A percentile compares a stretch with the other conserved stretches of the same genome.
These are phyloP conservation scores for Salvelinus namaycush DNA, from an alignment of 2,113 vertebrate genomes.

Conservation along the genomic window DNA sequence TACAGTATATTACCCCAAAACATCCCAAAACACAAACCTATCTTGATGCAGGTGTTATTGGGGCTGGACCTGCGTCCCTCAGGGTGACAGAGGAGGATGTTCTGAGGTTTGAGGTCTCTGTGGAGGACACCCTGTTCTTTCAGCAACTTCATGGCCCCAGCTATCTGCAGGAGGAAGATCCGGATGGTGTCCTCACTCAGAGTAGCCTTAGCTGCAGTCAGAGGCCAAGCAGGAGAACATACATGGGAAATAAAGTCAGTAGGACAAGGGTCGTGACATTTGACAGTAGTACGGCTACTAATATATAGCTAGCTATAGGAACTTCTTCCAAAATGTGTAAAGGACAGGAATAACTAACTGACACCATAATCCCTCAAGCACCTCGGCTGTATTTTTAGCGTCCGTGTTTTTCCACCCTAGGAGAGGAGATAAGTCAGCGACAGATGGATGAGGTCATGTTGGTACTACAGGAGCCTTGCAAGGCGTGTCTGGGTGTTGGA, in stretches of 20 bases:
- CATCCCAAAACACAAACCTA: slow-evolving; percentile 74
- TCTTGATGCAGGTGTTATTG: slow-evolving; percentile 88
- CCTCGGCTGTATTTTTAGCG: slow-evolving; percentile 52
- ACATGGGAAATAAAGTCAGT: not conserved
- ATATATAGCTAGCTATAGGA: not conserved
- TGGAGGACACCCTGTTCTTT: slow-evolving; percentile 94
- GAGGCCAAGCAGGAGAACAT: not conserved
- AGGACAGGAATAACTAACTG: too few species aligned
- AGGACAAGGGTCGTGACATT: not conserved
- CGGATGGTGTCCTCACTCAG: slow-evolving; percentile 96
- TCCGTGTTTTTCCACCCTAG: slow-evolving; percentile 66
- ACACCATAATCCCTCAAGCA: too few species aligned
- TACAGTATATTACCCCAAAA: not conserved
- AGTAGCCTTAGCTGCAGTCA: slow-evolving; percentile 83
- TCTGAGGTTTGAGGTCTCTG: slow-evolving; percentile 95
- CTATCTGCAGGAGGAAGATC: slow-evolving; percentile 92
- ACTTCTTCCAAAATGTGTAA: not conserved
- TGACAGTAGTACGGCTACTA: not conserved
- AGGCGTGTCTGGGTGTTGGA: slow-evolving; percentile 46
- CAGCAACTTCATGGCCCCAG: slow-evolving; percentile 89
- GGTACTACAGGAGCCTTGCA: slow-evolving; percentile 44
- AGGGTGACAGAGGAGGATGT: slow-evolving; percentile 87
- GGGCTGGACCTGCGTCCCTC: slow-evolving; percentile 84
- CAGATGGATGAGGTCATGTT: slow-evolving; percentile 70
- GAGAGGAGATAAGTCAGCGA: slow-evolving; percentile 58